Base-by-base conservation (phyloP, 2,888 invertebrate species). In the Liopterus haemorrhoidalis region DNA sequence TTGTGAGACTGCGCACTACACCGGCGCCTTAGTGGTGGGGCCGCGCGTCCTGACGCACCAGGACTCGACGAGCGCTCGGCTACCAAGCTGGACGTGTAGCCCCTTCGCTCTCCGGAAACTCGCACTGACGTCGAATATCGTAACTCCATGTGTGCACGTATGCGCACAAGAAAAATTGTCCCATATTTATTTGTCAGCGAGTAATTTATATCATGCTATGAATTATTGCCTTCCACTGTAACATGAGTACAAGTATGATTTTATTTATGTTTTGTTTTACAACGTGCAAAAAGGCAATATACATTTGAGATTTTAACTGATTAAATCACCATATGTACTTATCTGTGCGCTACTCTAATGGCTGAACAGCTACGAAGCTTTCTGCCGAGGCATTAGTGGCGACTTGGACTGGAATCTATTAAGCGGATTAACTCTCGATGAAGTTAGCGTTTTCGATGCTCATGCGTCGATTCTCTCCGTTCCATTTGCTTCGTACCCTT, bases 351-450 rank as follows among this genome's bases (percentile, higher is more conserved):
- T n/a, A n/a, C n/a, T n/a, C n/a, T n/a, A n/a, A n/a, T n/a, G n/a
- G n/a, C n/a, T n/a, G n/a, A n/a, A n/a, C n/a, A n/a, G n/a, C n/a
- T n/a, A n/a, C n/a, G n/a, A n/a, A n/a, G 32, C 6, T 16, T 15
- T 5, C 6, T 5, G 5, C 6, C 8, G 30, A 9, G 12, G 40
- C 18, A 57, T 56, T 58, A 56, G 57, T 59, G 59, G 61, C 63
- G 64, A 62, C 65, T 67, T 62, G 66, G 63, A 62, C 64, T 52
- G 60, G 69, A 69, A 69, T 69, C 68, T 68, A 69, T 69, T 69
- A 69, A 69, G 68, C 62, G 68, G 69, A 69, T 69, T 69, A 69
- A 61, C 60, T 53, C 62, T 61, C 63, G 63, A 64, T 66, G 67
- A 66, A 66, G 67, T 67, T 65, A 62, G 64, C 64, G 58, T 54